A percentile compares a stretch with the other conserved stretches of the same genome.
These are phyloP conservation scores for Aptenodytes forsteri DNA, from an alignment of 2,113 vertebrate genomes.

Conservation along the genomic window DNA sequence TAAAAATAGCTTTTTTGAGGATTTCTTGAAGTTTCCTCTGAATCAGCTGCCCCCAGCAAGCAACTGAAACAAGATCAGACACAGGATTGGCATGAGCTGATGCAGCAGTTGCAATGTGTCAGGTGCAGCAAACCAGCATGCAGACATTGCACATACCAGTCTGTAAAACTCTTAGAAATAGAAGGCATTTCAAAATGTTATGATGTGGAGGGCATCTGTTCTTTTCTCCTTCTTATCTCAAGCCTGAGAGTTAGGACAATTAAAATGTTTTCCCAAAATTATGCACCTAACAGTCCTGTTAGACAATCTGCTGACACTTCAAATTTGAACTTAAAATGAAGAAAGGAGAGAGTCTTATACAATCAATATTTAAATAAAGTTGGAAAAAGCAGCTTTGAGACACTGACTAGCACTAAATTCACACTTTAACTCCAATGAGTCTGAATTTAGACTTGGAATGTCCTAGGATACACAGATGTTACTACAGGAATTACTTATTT, in stretches of 20 bases:
- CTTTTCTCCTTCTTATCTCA: neutral
- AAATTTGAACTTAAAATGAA: neutral
- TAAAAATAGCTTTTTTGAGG: neutral
- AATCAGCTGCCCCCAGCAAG: neutral
- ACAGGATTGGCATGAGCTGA: neutral
- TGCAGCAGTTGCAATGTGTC: neutral
- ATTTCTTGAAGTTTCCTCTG: neutral
- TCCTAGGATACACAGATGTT: neutral
- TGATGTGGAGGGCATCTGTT: too few relatives aligned
- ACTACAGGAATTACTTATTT: neutral
- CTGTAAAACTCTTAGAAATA: neutral
- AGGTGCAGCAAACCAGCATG: neutral
- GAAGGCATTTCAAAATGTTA: neutral
- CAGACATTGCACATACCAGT: neutral
- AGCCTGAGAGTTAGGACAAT: neutral
- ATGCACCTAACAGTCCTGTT: neutral
- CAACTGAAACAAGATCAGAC: neutral
- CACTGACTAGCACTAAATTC: neutral
- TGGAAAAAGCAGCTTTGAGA: neutral
- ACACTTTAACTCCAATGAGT: neutral
- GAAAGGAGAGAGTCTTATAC: neutral
- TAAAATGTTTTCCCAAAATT: neutral
- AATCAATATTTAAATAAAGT: neutral
- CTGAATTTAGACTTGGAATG: neutral
- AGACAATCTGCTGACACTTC: neutral